Evolutionary conservation across 1,140 invertebrate species (phyloP).

Genomic region (Geopemphigus sp.): DNA sequence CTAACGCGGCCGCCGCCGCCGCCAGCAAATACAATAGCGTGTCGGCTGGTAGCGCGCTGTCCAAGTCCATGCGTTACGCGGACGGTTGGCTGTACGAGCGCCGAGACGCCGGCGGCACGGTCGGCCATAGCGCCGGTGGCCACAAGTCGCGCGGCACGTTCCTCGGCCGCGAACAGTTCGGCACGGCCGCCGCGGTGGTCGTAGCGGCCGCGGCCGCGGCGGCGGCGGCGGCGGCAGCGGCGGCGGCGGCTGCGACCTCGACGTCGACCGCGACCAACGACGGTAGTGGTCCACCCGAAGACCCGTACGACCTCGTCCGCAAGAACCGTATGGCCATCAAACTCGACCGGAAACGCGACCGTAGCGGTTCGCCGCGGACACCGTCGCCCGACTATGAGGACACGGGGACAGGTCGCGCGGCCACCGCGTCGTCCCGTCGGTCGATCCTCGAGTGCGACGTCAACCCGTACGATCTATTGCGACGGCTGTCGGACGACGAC

Average conservation of each 20-base stretch:
- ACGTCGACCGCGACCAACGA: not conserved
- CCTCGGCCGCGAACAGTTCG: slow-evolving; percentile 60
- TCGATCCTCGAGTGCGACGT: slow-evolving; percentile 82
- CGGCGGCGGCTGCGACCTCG: slow-evolving; percentile 56
- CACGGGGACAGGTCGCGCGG: not conserved
- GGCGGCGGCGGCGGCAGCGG: slow-evolving; percentile 73
- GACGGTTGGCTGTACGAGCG: slow-evolving; percentile 80
- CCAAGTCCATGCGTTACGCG: slow-evolving; percentile 78
- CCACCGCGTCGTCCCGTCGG: slow-evolving; percentile 36
- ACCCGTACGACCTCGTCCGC: slow-evolving; percentile 79
- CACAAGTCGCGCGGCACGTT: slow-evolving; percentile 56
- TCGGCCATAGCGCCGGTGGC: slow-evolving; percentile 49
- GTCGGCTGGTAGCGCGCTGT: slow-evolving; percentile 62
- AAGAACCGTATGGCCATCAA: slow-evolving; percentile 64
- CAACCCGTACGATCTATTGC: slow-evolving; percentile 79
- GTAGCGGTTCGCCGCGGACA: slow-evolving; percentile 55
- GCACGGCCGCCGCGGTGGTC: slow-evolving; percentile 60
- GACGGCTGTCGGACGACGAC: slow-evolving; percentile 53
- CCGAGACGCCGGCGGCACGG: slow-evolving; percentile 58
- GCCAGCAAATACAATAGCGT: slow-evolving; percentile 54
- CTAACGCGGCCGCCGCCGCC: slow-evolving; percentile 18
- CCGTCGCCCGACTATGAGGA: slow-evolving; percentile 54
- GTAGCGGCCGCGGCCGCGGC: slow-evolving; percentile 68
- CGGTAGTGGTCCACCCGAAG: slow-evolving; percentile 57
- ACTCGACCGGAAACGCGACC: slow-evolving; percentile 59